These are phyloP conservation scores for Coreoperca whiteheadi DNA, from an alignment of 2,113 vertebrate species.

Conservation along the genomic window DNA sequence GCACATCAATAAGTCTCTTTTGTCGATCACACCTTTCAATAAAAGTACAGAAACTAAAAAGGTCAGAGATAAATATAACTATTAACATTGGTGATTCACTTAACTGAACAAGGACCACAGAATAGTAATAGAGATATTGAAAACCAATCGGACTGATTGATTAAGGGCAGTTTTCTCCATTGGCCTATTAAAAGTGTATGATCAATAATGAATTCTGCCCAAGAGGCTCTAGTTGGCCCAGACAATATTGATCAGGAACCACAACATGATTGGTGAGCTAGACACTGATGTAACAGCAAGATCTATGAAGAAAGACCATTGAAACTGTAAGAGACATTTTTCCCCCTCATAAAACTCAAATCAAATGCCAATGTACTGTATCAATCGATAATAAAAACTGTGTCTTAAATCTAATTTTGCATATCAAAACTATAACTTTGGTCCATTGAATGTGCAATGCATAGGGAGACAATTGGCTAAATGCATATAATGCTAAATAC, in stretches of 20 bases:
- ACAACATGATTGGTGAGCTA: constrained; percentile 42
- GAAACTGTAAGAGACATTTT: constrained; percentile 11
- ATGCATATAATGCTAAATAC: not conserved
- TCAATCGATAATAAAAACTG: not conserved
- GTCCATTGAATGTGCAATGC: not conserved
- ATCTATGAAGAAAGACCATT: not conserved
- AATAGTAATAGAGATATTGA: constrained; percentile 7
- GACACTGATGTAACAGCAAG: constrained; percentile 25
- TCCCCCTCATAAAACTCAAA: not conserved
- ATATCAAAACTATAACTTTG: not conserved
- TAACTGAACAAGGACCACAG: not conserved
- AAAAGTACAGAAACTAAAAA: constrained; percentile 22
- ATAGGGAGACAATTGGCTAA: not conserved
- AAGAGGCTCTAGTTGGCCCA: constrained; percentile 44
- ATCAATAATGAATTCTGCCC: constrained; percentile 54
- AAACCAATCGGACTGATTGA: constrained; percentile 26
- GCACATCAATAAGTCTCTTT: constrained; percentile 20
- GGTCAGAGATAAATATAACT: constrained; percentile 18
- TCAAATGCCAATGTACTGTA: not conserved
- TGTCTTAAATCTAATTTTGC: not conserved
- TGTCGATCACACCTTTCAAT: not conserved
- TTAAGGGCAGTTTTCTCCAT: constrained; percentile 29
- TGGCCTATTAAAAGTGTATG: constrained; percentile 46
- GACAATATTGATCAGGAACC: constrained; percentile 51
- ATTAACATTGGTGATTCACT: not conserved